These are phyloP conservation scores for Protosalanx chinensis DNA, from an alignment of 2,797 vertebrate genomes.

Conservation along the genomic window DNA sequence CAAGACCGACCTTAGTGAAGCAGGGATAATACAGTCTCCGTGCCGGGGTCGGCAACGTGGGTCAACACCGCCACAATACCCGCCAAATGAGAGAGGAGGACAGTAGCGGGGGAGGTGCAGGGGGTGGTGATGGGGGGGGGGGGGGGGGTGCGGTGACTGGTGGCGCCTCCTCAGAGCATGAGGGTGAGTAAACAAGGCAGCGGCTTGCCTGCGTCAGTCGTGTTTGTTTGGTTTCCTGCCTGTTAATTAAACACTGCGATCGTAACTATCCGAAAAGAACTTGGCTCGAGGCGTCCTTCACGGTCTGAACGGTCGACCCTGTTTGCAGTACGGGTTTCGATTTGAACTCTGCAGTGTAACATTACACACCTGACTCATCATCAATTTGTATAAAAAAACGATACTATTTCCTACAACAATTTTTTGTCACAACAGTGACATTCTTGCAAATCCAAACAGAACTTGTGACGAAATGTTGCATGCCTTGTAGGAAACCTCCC, in stretches of 20 bases:
- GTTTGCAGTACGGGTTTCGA: not conserved
- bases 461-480: not conserved
- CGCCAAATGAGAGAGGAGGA: slow-evolving; percentile 31
- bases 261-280: not conserved
- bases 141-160: not conserved
- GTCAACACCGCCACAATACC: slow-evolving; percentile 60
- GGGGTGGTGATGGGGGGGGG: slow-evolving; percentile 1
- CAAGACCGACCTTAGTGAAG: slow-evolving; percentile 69
- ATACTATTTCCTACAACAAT: not conserved
- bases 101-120: not conserved
- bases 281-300: not conserved
- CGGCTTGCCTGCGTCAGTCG: slow-evolving; percentile 28
- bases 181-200: slow-evolving; percentile 23
- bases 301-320: not conserved
- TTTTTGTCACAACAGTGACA: not conserved
- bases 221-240: slow-evolving; percentile 34
- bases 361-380: not conserved
- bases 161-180: slow-evolving; percentile 15
- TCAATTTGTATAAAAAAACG: not conserved
- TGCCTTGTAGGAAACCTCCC: not conserved
- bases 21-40: slow-evolving; percentile 69
- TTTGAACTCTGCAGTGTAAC: not conserved
- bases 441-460: slow-evolving; percentile 1
- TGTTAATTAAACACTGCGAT: slow-evolving; percentile 7
- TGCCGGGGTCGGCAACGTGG: slow-evolving; percentile 65